Evolutionary conservation across 2,797 vertebrate species (phyloP).

Genomic region (Takifugu ocellatus): DNA sequence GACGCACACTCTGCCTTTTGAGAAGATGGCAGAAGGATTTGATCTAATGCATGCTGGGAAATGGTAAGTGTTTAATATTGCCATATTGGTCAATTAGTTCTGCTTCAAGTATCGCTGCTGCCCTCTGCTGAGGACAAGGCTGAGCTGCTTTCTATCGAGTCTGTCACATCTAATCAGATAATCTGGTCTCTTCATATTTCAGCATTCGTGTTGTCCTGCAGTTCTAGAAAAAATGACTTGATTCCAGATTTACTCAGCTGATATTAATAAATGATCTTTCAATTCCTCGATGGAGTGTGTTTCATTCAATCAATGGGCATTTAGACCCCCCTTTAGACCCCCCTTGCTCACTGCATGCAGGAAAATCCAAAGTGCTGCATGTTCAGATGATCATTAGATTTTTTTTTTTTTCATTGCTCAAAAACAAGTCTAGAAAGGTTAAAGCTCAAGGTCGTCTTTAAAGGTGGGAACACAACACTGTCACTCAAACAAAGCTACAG

Average conservation of each 20-base stretch:
- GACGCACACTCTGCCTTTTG: conserved; percentile 82
- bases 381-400: too few species aligned
- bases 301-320: conserved; percentile 36
- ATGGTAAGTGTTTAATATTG: conserved; percentile 29
- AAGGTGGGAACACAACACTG: conserved; percentile 24
- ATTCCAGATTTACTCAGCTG: conserved; percentile 7
- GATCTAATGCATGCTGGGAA: conserved; percentile 86
- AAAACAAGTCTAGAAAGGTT: conserved; percentile 2
- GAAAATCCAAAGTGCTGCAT: too few species aligned
- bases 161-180: neutral
- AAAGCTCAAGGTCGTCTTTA: too few species aligned
- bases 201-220: conserved; percentile 49
- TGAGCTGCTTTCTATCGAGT: neutral
- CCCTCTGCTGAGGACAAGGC: conserved; percentile 32
- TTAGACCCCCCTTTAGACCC: conserved; percentile 37
- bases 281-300: conserved; percentile 21
- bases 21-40: conserved; percentile 84
- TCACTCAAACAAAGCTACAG: conserved; percentile 46
- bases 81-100: neutral
- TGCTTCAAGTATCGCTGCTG: conserved; percentile 11
- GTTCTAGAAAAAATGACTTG: conserved; percentile 18
- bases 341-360: conserved; percentile 22
- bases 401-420: too few species aligned
- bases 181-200: conserved; percentile 13
- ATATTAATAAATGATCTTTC: conserved; percentile 48